Evolutionary conservation across 2,888 invertebrate genomes (phyloP).

Genomic region (Mallateleia sp.): DNA sequence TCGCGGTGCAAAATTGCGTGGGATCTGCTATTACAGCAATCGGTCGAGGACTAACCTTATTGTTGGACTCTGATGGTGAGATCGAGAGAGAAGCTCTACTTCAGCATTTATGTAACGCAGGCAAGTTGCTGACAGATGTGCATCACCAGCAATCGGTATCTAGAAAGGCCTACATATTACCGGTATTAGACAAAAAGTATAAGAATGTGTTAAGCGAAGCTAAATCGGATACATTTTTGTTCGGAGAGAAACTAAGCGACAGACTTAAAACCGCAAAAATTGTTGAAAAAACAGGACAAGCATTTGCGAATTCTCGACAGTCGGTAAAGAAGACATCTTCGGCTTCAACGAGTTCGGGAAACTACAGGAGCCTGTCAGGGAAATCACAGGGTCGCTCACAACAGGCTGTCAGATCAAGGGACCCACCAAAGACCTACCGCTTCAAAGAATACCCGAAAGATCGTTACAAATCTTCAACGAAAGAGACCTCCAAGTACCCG

Average conservation of each 20-base stretch:
- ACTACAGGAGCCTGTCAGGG: background rate
- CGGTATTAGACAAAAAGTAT: slow-evolving; percentile 11
- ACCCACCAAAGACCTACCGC: background rate
- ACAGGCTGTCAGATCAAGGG: background rate
- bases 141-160: background rate
- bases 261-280: slow-evolving; percentile 14
- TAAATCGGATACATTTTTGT: background rate
- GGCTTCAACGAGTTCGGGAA: background rate
- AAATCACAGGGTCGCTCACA: slow-evolving; percentile 10
- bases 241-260: background rate
- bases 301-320: background rate
- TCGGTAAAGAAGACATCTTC: background rate
- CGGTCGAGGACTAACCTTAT: slow-evolving; percentile 1
- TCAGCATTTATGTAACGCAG: background rate
- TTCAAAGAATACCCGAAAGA: background rate
- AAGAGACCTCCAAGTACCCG: background rate
- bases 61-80: slow-evolving; percentile 2
- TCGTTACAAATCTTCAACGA: background rate
- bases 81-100: background rate
- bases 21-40: background rate
- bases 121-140: background rate
- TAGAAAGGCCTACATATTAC: slow-evolving; percentile 1
- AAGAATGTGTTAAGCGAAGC: background rate
- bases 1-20: background rate
- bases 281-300: slow-evolving; percentile 16